Percentiles rank a stretch among this genome's conserved stretches.
phyloP scores from a whole-genome alignment of 1,140 invertebrate species.

The Drosophila athabasca region DNA sequence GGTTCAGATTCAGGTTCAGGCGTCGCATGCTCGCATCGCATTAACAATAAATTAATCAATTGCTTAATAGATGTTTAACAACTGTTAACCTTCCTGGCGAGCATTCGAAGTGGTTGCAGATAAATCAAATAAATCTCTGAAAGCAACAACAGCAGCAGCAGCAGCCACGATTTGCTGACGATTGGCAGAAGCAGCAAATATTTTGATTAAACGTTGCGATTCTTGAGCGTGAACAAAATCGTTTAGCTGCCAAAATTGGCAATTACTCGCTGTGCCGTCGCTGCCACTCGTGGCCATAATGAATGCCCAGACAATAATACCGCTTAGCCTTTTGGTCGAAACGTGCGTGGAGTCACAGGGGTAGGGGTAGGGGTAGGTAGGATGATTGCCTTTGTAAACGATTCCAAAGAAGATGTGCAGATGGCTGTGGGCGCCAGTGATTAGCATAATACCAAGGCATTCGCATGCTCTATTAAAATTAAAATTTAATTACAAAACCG shows the following conservation, averaged over 20 bases:
- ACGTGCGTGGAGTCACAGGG: too few species aligned
- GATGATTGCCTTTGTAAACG: conserved; percentile 42
- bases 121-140: conserved; percentile 52
- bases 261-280: conserved; percentile 56
- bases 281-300: conserved; percentile 44
- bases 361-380: background rate
- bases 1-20: background rate
- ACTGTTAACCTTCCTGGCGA: conserved; percentile 71
- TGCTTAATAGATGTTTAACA: conserved; percentile 72
- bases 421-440: conserved; percentile 44
- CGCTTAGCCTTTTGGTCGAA: conserved; percentile 25
- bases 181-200: conserved; percentile 56
- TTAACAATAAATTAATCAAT: conserved; percentile 73
- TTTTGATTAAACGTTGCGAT: conserved; percentile 52
- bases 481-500: conserved; percentile 53
- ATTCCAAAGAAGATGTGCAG: conserved; percentile 21
- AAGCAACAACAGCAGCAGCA: conserved; percentile 20
- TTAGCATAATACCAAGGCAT: conserved; percentile 57
- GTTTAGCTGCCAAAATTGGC: conserved; percentile 65
- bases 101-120: conserved; percentile 69
- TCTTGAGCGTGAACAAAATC: conserved; percentile 73
- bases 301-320: conserved; percentile 31
- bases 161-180: conserved; percentile 14
- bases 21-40: conserved; percentile 44
- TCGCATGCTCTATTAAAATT: conserved; percentile 45